Percentiles rank a stretch among this genome's conserved stretches.
Conservation (phyloP, 2,113 vertebrate species). For the Thunnus thynnus region DNA sequence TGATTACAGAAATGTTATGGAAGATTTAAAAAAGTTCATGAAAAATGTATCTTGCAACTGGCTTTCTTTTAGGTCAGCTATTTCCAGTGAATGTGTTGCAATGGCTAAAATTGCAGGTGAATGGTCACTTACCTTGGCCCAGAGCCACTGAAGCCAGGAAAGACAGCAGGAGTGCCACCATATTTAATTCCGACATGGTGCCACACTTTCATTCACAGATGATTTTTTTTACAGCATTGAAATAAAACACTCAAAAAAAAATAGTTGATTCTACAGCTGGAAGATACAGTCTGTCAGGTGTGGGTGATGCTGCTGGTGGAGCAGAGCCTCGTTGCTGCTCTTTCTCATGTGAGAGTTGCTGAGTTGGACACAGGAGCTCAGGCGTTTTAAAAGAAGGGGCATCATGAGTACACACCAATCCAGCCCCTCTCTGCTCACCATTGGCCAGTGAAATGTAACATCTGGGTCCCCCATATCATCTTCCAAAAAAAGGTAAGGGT, state of each 20-base stretch:
- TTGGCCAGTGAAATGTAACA: constrained; percentile 82
- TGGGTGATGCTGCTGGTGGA: constrained; percentile 56
- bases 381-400: constrained; percentile 84
- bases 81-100: constrained; percentile 7
- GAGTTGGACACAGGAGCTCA: constrained; percentile 72
- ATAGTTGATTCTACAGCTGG: constrained; percentile 15
- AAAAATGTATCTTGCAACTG: background rate
- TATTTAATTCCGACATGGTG: constrained; percentile 82
- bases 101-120: background rate
- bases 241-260: background rate
- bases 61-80: background rate
- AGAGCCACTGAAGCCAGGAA: constrained; percentile 68
- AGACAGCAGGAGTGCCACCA: constrained; percentile 74
- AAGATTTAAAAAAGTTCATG: background rate
- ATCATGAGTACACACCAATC: constrained; percentile 76
- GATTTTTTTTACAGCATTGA: constrained; percentile 22
- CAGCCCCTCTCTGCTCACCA: constrained; percentile 84
- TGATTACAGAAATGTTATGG: constrained; percentile 21
- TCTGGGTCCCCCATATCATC: constrained; percentile 80
- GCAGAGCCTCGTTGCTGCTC: constrained; percentile 48
- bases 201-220: constrained; percentile 28
- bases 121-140: constrained; percentile 83
- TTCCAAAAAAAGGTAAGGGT: constrained; percentile 74
- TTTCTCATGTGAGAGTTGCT: constrained; percentile 71
- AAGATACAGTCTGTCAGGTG: constrained; percentile 62